Percentiles rank a stretch among this genome's conserved stretches.
phyloP scores from a whole-genome alignment of 1,140 invertebrate species.

The Danaus plexippus region DNA sequence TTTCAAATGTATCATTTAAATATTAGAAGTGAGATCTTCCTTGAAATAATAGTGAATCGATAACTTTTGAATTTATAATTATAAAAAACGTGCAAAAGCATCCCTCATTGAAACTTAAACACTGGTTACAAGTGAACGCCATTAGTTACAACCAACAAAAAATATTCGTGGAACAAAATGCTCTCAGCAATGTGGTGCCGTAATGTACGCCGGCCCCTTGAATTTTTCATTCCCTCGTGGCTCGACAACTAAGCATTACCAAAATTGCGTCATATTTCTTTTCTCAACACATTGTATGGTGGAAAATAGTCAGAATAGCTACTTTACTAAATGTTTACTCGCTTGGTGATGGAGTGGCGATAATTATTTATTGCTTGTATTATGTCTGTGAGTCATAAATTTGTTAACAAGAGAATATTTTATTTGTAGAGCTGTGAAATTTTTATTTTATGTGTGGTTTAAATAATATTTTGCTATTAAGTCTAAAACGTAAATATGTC shows the following conservation, averaged over 20 bases:
- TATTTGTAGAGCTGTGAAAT: not conserved
- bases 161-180: slow-evolving; percentile 42
- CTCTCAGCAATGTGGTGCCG: slow-evolving; percentile 59
- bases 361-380: slow-evolving; percentile 30
- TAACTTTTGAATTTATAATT: no score
- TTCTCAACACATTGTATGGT: slow-evolving; percentile 53
- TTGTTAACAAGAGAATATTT: not conserved
- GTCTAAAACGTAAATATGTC: no score
- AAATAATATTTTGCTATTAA: no score
- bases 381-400: not conserved
- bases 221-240: slow-evolving; percentile 70
- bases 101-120: slow-evolving; percentile 30
- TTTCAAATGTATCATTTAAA: not conserved
- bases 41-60: no score
- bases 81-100: not conserved
- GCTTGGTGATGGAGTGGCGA: slow-evolving; percentile 21
- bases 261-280: slow-evolving; percentile 71
- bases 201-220: slow-evolving; percentile 63
- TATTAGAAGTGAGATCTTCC: no score
- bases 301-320: slow-evolving; percentile 61
- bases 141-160: slow-evolving; percentile 34
- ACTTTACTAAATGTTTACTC: slow-evolving; percentile 38
- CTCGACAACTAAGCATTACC: slow-evolving; percentile 68
- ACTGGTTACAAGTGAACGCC: slow-evolving; percentile 33
- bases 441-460: not conserved